These are phyloP conservation scores for Corbicula japonica DNA, from an alignment of 2,888 invertebrate species.

Conservation along the genomic window DNA sequence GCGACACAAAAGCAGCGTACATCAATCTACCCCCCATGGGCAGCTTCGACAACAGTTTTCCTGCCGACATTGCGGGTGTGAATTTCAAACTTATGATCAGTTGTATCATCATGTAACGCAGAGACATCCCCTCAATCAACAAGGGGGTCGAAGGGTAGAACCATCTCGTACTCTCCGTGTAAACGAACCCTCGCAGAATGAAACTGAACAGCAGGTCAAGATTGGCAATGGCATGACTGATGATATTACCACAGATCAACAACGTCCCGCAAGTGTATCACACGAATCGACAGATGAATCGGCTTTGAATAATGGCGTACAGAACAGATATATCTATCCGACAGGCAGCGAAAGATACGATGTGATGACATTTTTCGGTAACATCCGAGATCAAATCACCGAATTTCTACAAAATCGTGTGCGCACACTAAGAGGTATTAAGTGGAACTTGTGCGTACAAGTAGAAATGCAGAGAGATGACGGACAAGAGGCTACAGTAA, in stretches of 20 bases:
- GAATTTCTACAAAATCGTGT: conserved; percentile 16
- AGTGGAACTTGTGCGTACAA: conserved; percentile 36
- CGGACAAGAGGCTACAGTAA: conserved; percentile 20
- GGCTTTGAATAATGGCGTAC: conserved; percentile 21
- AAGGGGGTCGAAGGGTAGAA: conserved; percentile 6
- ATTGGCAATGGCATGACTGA: conserved; percentile 7
- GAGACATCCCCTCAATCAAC: conserved; percentile 21
- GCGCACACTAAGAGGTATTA: conserved; percentile 14
- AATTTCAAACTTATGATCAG: conserved; percentile 3
- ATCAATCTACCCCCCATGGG: not conserved
- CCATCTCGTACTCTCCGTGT: not conserved
- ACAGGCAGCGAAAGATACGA: conserved; percentile 38
- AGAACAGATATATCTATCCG: conserved; percentile 30
- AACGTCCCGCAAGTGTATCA: conserved; percentile 2
- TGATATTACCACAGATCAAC: not conserved
- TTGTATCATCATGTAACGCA: conserved; percentile 17
- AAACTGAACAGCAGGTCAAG: conserved; percentile 8
- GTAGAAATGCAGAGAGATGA: conserved; percentile 47
- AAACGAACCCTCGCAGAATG: conserved; percentile 1
- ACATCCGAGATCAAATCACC: conserved; percentile 13
- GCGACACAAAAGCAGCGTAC: conserved; percentile 4
- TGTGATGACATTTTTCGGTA: conserved; percentile 36
- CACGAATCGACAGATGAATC: conserved; percentile 22
- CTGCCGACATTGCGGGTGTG: conserved; percentile 19
- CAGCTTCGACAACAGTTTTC: conserved; percentile 14